Conservation (phyloP, 2,888 invertebrate genomes). For the Amblyteles armatorius region DNA sequence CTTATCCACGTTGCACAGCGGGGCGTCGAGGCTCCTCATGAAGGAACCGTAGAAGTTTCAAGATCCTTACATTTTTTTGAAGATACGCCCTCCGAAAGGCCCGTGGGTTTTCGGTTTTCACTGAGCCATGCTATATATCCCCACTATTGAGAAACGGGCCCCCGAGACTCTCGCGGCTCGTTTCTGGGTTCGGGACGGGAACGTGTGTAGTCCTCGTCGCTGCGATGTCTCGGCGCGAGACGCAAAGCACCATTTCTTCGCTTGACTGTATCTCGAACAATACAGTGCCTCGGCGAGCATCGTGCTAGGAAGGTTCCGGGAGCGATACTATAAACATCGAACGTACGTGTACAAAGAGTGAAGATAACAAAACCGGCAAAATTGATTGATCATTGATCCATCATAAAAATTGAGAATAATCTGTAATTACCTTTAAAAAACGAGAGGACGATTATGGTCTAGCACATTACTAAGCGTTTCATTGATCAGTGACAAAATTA, state of each 20-base stretch:
- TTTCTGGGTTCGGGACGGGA: conserved; percentile 15
- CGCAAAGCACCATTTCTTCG: conserved; percentile 78
- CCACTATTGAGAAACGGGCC: conserved; percentile 68
- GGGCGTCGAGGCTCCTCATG: too few species aligned
- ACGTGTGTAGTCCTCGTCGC: conserved; percentile 37
- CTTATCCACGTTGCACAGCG: not conserved
- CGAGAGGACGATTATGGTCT: not conserved
- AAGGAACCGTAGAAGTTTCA: too few species aligned
- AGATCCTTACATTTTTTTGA: not conserved
- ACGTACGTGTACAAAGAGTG: conserved; percentile 8
- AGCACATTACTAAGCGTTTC: not conserved
- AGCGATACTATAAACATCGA: conserved; percentile 28
- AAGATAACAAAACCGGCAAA: conserved; percentile 7
- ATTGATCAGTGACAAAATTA: not conserved
- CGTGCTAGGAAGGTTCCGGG: conserved; percentile 49
- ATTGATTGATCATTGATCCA: not conserved
- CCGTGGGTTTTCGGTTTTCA: conserved; percentile 74
- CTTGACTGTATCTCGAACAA: conserved; percentile 74
- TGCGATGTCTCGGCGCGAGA: conserved; percentile 62
- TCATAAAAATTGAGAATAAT: not conserved
- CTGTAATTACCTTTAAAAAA: not conserved
- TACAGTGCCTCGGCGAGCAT: conserved; percentile 76
- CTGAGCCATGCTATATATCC: conserved; percentile 57
- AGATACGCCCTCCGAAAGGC: not conserved
- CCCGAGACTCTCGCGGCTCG: conserved; percentile 50